Base-by-base conservation (phyloP, 2,888 invertebrate genomes). In the Fragum whitleyi region DNA sequence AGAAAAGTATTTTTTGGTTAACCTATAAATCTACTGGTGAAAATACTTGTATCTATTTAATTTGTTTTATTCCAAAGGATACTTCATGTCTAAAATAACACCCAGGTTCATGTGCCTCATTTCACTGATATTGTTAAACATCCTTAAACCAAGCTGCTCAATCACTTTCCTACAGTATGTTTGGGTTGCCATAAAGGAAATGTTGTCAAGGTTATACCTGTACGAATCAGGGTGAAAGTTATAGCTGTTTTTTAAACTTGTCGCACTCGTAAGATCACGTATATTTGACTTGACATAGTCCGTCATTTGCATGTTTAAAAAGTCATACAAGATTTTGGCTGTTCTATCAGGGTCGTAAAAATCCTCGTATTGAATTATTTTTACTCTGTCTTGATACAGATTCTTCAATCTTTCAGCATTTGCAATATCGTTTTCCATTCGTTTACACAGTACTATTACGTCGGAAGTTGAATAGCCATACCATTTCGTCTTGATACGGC, bases 361-460 rank as follows among this genome's bases (percentile, higher is more conserved):
- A 42, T 74, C 74, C 55, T 79, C 79, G 19, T 79, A 79, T 28
- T 79, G 79, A 0, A 79, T 19, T 2, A 70, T 65, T 23, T 53
- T 70, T 14, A 79, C 59, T 26, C 79, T 57, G 14, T 55, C 39
- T 29, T 70, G 79, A 57, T 21, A 79, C 32, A 28, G 19, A 26
- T 29, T 9, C 19, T 28, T 28, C 3, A 61, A 28, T 16, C 16
- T 14, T 29, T 29, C 28, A 3, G 32, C 32, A 29, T 9, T n/a
- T 2, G 6, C 61, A 2, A 61, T 29, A 19, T 61, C 61, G 11
- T 61, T 28, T 29, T 28, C 28, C 28, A 61, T 61, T 28, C 61
- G 23, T 5, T 29, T 14, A 61, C 61, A 61, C 6, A 61, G 19
- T 2, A 29, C 14, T 61, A 29, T 19, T 11, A 19, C 32, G 19